phyloP scores from a whole-genome alignment of 2,113 vertebrate genomes.

The Chauna torquata region DNA sequence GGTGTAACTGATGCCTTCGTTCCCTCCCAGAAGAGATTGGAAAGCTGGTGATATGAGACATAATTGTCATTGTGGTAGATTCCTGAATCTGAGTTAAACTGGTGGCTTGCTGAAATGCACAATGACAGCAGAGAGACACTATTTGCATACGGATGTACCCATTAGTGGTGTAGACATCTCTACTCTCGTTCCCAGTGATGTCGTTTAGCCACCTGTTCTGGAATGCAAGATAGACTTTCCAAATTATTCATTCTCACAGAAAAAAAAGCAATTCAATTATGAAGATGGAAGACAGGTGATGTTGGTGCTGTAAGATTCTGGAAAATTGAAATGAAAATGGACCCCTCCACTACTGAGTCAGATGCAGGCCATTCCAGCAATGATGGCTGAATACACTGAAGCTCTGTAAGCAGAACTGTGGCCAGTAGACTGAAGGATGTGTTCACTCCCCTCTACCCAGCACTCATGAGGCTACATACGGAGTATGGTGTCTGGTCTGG shows the following conservation, averaged over 20 bases:
- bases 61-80: neutral
- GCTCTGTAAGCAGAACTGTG: neutral
- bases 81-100: neutral
- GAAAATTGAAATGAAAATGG: neutral
- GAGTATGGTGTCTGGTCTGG: neutral
- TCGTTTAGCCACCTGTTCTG: neutral
- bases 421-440: neutral
- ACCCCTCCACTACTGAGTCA: neutral
- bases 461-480: neutral
- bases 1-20: neutral
- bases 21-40: neutral
- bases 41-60: neutral
- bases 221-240: neutral
- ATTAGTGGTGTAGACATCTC: neutral
- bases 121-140: neutral
- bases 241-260: neutral
- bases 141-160: neutral
- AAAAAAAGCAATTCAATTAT: neutral
- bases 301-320: neutral
- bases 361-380: neutral
- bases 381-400: neutral
- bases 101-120: neutral
- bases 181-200: neutral
- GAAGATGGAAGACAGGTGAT: neutral
- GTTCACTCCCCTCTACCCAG: neutral